These are phyloP conservation scores for Eristalinus sepulchralis DNA, from an alignment of 2,888 invertebrate genomes.

Conservation along the genomic window DNA sequence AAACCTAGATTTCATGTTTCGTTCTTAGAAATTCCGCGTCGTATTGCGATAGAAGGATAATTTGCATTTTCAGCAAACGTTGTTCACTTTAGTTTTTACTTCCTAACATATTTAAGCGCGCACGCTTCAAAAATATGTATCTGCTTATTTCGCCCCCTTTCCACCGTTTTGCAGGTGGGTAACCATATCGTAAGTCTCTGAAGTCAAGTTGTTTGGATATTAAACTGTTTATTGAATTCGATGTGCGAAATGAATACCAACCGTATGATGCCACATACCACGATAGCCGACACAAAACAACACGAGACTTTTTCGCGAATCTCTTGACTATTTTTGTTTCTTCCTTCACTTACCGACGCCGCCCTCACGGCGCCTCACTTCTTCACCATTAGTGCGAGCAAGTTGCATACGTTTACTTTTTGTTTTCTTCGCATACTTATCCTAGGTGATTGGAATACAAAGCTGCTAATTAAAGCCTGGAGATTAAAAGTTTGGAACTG, in stretches of 20 bases:
- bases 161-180: not conserved
- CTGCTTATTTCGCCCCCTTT: not conserved
- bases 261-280: constrained; percentile 10
- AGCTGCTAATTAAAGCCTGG: constrained; percentile 55
- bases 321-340: constrained; percentile 23
- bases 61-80: not conserved
- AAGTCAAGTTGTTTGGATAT: constrained; percentile 25
- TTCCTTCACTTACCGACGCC: not conserved
- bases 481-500: not conserved
- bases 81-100: not conserved
- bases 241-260: constrained; percentile 34
- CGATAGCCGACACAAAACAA: not conserved
- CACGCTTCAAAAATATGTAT: not conserved
- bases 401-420: constrained; percentile 41
- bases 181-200: constrained; percentile 3
- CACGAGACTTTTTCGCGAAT: constrained; percentile 2
- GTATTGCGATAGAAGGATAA: not conserved
- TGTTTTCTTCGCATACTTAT: constrained; percentile 38
- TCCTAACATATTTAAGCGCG: not conserved
- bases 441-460: constrained; percentile 47
- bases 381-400: not conserved
- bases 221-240: constrained; percentile 40
- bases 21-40: not conserved
- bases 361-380: not conserved
- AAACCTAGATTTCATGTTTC: not conserved